Evolutionary conservation across 2,888 invertebrate species (phyloP).

Genomic region (Melinaea marsaeus): DNA sequence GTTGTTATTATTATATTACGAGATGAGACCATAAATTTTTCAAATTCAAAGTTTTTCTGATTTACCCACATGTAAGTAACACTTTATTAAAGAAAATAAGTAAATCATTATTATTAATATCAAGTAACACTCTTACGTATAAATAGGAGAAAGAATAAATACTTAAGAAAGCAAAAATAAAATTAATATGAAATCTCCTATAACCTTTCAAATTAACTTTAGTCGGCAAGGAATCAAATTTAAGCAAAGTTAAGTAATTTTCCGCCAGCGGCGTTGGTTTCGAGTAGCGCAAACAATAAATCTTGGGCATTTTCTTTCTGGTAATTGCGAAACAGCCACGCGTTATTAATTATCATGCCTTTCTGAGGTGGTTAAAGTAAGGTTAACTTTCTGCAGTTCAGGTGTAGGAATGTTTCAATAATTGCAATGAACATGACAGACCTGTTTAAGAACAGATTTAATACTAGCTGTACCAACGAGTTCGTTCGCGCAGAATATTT

Average conservation of each 20-base stretch:
- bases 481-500: too few relatives aligned
- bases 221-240: conserved; percentile 27
- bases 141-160: too few relatives aligned
- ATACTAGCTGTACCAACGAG: too few relatives aligned
- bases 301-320: conserved; percentile 14
- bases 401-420: not conserved
- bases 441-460: too few relatives aligned
- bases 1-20: too few relatives aligned
- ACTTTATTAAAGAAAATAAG: too few relatives aligned
- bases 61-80: too few relatives aligned
- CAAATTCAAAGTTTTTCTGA: too few relatives aligned
- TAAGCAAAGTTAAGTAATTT: conserved; percentile 31
- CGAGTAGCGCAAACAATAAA: conserved; percentile 13
- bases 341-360: conserved; percentile 14
- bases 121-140: too few relatives aligned
- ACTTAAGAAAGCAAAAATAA: not conserved
- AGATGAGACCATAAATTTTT: too few relatives aligned
- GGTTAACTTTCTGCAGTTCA: conserved; percentile 1
- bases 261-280: conserved; percentile 10
- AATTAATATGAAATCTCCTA: not conserved
- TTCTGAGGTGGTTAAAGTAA: conserved; percentile 1
- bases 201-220: conserved; percentile 3
- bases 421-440: not conserved
- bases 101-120: too few relatives aligned
- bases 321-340: conserved; percentile 11